Percentiles rank a stretch among this genome's conserved stretches.
phyloP scores from a whole-genome alignment of 2,888 invertebrate species.

The Lampropteryx suffumata region DNA sequence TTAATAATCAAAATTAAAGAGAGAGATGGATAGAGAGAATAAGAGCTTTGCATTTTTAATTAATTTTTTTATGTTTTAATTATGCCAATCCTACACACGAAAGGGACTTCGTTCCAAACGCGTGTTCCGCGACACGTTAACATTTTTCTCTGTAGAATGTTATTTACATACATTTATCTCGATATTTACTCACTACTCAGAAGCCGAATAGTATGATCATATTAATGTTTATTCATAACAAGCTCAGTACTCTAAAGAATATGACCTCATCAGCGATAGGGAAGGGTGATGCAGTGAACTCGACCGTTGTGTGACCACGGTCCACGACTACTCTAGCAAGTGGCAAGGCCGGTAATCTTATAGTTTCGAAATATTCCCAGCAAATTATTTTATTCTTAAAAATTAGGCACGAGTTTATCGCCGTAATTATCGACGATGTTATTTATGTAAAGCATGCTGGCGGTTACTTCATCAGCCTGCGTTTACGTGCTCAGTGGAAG shows the following conservation, averaged over 20 bases:
- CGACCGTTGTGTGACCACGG: slow-evolving; percentile 21
- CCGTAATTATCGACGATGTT: slow-evolving; percentile 19
- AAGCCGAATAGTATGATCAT: no score
- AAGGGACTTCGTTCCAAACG: no score
- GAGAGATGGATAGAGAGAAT: no score
- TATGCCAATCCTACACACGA: no score
- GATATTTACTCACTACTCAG: no score
- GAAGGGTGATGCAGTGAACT: slow-evolving; percentile 30
- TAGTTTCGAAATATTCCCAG: slow-evolving; percentile 32
- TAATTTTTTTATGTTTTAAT: no score
- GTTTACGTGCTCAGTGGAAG: background rate
- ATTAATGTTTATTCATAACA: background rate
- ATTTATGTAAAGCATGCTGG: slow-evolving; percentile 8
- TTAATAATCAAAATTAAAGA: no score
- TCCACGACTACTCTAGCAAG: slow-evolving; percentile 12
- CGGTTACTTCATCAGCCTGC: background rate
- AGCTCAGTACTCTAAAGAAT: slow-evolving; percentile 6
- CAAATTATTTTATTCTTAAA: slow-evolving; percentile 29
- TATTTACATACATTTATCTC: no score
- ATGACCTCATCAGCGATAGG: slow-evolving; percentile 32
- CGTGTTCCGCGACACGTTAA: no score
- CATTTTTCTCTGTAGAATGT: no score
- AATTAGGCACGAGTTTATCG: slow-evolving; percentile 20
- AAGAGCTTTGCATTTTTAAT: no score
- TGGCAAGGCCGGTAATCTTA: slow-evolving; percentile 29